Evolutionary conservation across 2,797 vertebrate species (phyloP).

Genomic region (Taeniopygia guttata): DNA sequence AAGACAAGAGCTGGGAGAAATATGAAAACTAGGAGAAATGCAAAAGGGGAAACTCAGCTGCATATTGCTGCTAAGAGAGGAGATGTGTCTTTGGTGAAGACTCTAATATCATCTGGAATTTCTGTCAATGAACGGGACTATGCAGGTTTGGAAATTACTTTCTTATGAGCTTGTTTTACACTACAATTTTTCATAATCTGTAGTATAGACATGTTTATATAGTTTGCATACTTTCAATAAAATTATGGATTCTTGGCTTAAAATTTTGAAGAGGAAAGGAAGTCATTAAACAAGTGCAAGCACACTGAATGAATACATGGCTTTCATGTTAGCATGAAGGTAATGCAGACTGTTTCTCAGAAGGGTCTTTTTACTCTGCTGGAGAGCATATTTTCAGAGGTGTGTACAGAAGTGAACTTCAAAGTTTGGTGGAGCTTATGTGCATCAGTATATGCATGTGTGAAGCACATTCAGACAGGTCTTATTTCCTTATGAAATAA

Average conservation of each 20-base stretch:
- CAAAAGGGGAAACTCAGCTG: constrained; percentile 77
- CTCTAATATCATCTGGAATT: constrained; percentile 79
- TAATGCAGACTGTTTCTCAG: not conserved
- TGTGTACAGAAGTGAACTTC: not conserved
- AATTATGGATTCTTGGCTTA: not conserved
- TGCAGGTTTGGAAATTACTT: constrained; percentile 77
- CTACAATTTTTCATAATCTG: not conserved
- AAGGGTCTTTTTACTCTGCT: not conserved
- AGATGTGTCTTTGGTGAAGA: constrained; percentile 74
- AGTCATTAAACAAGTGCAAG: not conserved
- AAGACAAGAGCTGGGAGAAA: not conserved
- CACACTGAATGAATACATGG: not conserved
- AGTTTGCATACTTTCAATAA: not conserved
- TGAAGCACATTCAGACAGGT: not conserved
- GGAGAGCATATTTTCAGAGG: not conserved
- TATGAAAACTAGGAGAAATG: constrained; percentile 70
- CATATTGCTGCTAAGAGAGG: constrained; percentile 78
- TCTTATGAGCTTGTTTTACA: not conserved
- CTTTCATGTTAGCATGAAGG: not conserved
- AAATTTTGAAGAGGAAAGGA: not conserved
- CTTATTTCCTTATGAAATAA: not conserved
- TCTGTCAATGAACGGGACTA: constrained; percentile 80
- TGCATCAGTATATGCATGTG: fast-evolving
- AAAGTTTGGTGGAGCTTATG: not conserved
- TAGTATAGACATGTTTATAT: not conserved